A percentile compares a stretch with the other conserved stretches of the same genome.
phyloP scores from a whole-genome alignment of 2,888 invertebrate species.

The Fragum sueziense region DNA sequence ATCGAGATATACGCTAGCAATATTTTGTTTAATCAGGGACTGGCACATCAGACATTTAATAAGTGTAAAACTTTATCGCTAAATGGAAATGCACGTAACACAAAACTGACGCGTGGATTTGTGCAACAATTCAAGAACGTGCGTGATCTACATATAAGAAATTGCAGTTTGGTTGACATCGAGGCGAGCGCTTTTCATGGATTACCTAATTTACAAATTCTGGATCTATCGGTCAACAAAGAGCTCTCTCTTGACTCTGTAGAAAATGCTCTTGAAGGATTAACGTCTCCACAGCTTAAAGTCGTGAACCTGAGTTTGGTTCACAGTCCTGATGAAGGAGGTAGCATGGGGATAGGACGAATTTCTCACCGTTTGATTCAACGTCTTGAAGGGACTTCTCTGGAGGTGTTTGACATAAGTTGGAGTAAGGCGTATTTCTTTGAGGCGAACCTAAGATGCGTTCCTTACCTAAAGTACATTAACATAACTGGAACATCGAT shows the following conservation, averaged over 20 bases:
- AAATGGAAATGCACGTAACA: too few relatives aligned
- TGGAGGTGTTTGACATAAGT: constrained; percentile 1
- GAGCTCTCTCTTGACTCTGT: background rate
- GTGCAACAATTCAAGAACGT: background rate
- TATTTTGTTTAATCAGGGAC: too few relatives aligned
- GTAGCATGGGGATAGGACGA: background rate
- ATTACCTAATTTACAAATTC: background rate
- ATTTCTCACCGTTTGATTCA: background rate
- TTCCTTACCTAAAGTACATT: background rate
- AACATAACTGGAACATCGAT: background rate
- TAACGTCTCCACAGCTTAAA: background rate
- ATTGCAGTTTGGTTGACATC: background rate
- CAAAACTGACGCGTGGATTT: too few relatives aligned
- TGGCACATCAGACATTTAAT: too few relatives aligned
- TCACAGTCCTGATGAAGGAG: background rate
- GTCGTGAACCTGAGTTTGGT: background rate
- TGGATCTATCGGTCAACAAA: background rate
- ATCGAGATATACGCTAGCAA: too few relatives aligned
- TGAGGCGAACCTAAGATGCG: background rate
- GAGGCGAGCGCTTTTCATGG: background rate
- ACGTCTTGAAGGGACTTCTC: background rate
- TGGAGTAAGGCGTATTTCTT: constrained; percentile 4
- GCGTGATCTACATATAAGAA: background rate
- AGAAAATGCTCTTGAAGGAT: background rate
- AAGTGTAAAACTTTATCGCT: too few relatives aligned